Evolutionary conservation across 1,140 invertebrate genomes (phyloP).

Genomic region (Contarinia nasturtii): DNA sequence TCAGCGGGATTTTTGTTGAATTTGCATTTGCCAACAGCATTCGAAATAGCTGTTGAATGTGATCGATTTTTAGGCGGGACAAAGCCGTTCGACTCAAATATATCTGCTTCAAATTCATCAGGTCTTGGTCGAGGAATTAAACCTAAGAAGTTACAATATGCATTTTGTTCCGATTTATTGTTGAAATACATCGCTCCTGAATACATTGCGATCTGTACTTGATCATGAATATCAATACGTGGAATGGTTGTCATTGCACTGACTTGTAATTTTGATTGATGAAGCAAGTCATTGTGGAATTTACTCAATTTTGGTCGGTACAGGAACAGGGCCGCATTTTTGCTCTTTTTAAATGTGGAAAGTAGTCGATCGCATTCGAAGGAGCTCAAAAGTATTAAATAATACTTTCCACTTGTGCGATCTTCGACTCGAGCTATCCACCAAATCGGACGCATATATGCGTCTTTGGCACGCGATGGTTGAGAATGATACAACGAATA

Average conservation of each 20-base stretch:
- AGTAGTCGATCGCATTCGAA: background rate
- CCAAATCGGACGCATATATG: background rate
- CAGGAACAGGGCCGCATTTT: background rate
- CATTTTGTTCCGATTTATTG: background rate
- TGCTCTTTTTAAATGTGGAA: background rate
- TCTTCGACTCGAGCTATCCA: background rate
- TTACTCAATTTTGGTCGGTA: background rate
- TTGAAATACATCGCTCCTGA: background rate
- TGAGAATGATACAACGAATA: background rate
- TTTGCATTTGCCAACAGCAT: background rate
- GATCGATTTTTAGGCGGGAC: background rate
- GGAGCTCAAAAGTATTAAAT: background rate
- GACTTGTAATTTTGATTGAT: background rate
- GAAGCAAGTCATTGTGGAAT: background rate
- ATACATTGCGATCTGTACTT: background rate
- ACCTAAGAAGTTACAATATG: background rate
- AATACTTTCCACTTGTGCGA: background rate
- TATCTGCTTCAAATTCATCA: background rate
- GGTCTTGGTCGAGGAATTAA: background rate
- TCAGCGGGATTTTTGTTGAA: background rate
- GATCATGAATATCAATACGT: background rate
- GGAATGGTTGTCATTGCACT: background rate
- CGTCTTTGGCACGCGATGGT: background rate
- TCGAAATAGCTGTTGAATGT: background rate
- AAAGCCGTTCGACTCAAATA: background rate